Evolutionary conservation across 2,888 invertebrate genomes (phyloP).

Genomic region (Adela reaumurella): DNA sequence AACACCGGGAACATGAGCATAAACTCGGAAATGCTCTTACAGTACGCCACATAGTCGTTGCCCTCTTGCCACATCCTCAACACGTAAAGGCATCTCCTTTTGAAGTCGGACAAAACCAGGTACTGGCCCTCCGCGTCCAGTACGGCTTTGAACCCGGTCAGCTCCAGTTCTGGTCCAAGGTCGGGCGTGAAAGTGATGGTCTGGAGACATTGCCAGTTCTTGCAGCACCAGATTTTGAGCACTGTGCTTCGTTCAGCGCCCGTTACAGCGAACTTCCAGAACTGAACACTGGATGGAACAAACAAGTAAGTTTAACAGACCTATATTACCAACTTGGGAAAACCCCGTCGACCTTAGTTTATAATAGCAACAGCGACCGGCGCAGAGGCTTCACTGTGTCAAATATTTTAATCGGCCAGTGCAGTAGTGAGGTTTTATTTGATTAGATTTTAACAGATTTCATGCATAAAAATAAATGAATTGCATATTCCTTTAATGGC

Average conservation of each 20-base stretch:
- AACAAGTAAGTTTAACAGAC: too few relatives aligned
- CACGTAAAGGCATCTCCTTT: conserved; percentile 79
- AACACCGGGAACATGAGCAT: conserved; percentile 82
- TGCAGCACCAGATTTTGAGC: conserved; percentile 92
- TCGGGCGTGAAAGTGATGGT: conserved; percentile 67
- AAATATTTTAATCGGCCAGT: too few relatives aligned
- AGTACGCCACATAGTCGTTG: conserved; percentile 58
- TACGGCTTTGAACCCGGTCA: conserved; percentile 65
- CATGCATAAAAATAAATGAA: background rate
- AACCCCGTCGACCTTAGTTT: too few relatives aligned
- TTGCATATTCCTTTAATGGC: background rate
- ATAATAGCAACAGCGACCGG: too few relatives aligned
- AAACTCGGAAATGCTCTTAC: conserved; percentile 80
- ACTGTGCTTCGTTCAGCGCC: conserved; percentile 87
- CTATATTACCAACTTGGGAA: too few relatives aligned
- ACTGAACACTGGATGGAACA: conserved; percentile 50
- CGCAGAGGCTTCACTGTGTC: too few relatives aligned
- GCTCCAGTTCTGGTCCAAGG: conserved; percentile 21
- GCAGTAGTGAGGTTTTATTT: background rate
- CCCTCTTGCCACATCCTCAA: conserved; percentile 59
- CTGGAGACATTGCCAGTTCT: conserved; percentile 92
- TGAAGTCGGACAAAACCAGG: conserved; percentile 84
- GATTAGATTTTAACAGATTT: background rate
- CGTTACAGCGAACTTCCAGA: conserved; percentile 95
- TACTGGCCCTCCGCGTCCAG: conserved; percentile 84